Evolutionary conservation across 35 echinoderm and acorn worm species (phyloP).

Genomic region (Lytechinus pictus): DNA sequence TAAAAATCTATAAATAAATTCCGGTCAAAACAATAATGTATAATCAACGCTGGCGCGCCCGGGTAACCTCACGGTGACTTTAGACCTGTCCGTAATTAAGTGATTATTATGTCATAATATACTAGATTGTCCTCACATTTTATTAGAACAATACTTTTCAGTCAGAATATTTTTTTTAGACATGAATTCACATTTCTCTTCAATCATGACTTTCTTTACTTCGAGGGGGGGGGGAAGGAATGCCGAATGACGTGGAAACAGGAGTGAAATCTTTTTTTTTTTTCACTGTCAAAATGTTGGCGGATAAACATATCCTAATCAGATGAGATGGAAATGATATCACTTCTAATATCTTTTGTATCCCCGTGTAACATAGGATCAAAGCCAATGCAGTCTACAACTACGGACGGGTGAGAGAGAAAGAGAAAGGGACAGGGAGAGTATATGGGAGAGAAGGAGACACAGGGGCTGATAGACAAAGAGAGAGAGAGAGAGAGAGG

Average conservation of each 20-base stretch:
- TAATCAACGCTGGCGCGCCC: too few relatives aligned
- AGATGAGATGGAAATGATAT: not conserved
- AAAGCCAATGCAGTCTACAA: not conserved
- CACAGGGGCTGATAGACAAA: too few relatives aligned
- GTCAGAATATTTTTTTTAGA: too few relatives aligned
- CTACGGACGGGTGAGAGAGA: not conserved
- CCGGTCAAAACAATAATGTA: too few relatives aligned
- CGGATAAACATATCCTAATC: slow-evolving; percentile 8
- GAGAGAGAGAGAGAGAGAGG: not conserved
- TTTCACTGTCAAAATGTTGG: not conserved
- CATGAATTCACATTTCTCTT: not conserved
- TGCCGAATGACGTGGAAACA: not conserved
- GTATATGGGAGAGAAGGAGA: slow-evolving; percentile 1
- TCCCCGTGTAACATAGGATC: not conserved
- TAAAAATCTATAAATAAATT: too few relatives aligned
- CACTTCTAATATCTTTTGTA: not conserved
- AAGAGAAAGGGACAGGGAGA: not conserved
- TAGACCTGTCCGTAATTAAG: too few relatives aligned
- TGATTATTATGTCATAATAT: too few relatives aligned
- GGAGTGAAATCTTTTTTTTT: not conserved
- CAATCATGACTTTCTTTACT: too few relatives aligned
- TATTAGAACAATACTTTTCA: too few relatives aligned
- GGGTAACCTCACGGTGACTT: too few relatives aligned
- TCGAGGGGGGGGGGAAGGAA: too few relatives aligned
- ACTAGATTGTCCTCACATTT: too few relatives aligned